Base-by-base conservation (phyloP, 2,113 vertebrate species). In the Sprattus sprattus region DNA sequence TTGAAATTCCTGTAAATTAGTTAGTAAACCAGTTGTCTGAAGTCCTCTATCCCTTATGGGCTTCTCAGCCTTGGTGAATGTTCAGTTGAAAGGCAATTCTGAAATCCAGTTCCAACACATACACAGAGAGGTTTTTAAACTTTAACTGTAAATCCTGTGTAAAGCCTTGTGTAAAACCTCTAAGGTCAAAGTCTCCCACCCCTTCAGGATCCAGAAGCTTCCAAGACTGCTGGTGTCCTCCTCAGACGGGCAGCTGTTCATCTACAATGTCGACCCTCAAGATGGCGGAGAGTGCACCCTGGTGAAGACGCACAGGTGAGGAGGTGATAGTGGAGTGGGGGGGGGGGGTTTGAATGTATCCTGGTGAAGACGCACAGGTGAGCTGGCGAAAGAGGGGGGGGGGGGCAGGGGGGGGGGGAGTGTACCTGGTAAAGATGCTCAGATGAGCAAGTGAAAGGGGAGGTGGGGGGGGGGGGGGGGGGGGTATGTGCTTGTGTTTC, bases 241-340 rank as follows among this genome's bases (percentile, higher is more conserved):
- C 2, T 96, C 96, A 0, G 97, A 98, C 1, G 98, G 98, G 0
- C 98, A 97, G 91, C 94, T 99, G 1, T 98, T 98, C 90, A 97
- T 99, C 93, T 99, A 98, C 91, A 97, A 98, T 89, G 92, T 99
- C 80, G 97, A 99, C 90, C 97, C 97, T 18, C 96, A 97, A 86
- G 97, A 99, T 1, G 98, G 98, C 8, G 98, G 98, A 0, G 98
- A 98, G 91, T 99, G 98, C 86, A 94, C 93, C 20, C 88, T 99
- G 85, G 96, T 96, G 92, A 96, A 97, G 87, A 97, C 96, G 92
- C 97, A 99, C 95, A 97, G 97, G 98, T 99, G 91, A 20, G 54
- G 20, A 22, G 54, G 18, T 3, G 18, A 7, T 7, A 6, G 13
- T 2, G 50, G 18, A 20, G 54, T 60, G 54, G 18, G 5, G 18